Conservation (phyloP, 2,113 vertebrate genomes). For the Catharus bicknelli region DNA sequence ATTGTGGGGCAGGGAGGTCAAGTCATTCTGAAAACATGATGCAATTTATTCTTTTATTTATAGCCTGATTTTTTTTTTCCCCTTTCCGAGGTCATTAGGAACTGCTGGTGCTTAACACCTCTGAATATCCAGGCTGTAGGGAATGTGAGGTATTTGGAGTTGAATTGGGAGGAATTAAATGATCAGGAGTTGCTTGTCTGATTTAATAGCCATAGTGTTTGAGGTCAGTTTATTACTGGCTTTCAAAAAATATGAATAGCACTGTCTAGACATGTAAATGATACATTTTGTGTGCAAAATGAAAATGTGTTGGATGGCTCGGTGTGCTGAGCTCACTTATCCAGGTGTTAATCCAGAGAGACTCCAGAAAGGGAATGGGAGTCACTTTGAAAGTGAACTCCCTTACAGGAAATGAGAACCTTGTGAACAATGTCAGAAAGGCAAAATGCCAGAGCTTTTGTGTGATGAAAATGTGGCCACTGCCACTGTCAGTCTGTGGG, state of each 20-base stretch:
- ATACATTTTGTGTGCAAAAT: background rate
- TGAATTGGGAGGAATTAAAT: conserved; percentile 12
- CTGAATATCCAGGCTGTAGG: background rate
- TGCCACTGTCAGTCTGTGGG: conserved; percentile 55
- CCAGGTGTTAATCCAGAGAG: background rate
- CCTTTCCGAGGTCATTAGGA: background rate
- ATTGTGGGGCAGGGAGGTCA: conserved; percentile 65
- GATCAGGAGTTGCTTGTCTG: conserved; percentile 22
- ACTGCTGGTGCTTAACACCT: conserved; percentile 33
- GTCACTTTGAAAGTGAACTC: background rate
- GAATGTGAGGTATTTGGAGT: conserved; percentile 10
- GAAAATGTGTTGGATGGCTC: background rate
- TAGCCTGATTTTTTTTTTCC: background rate
- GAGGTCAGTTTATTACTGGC: background rate
- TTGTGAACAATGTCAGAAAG: background rate
- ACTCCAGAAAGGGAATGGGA: background rate
- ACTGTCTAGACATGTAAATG: conserved; percentile 8
- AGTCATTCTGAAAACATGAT: conserved; percentile 49
- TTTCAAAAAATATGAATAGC: conserved; percentile 11
- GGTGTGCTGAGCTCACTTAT: background rate
- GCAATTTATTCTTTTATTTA: conserved; percentile 49
- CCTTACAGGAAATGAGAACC: background rate
- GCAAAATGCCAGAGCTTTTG: conserved; percentile 6
- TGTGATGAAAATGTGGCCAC: background rate
- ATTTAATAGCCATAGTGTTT: background rate